phyloP scores from a whole-genome alignment of 2,797 vertebrate species.

The Lacerta viridis region DNA sequence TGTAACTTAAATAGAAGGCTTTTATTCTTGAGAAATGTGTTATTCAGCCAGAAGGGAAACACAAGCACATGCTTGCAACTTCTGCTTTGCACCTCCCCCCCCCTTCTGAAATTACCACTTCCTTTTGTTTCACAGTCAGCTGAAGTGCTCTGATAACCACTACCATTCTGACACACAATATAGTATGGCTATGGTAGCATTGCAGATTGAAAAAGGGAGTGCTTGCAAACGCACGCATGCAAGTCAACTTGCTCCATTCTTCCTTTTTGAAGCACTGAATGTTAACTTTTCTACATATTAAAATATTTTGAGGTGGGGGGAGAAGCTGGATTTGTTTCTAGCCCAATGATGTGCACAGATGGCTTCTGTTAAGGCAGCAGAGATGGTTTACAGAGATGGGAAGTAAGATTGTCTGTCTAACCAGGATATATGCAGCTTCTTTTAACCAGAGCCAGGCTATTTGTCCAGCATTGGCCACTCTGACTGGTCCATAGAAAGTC shows the following conservation, averaged over 20 bases:
- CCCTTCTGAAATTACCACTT: conserved; percentile 17
- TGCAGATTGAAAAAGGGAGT: not conserved
- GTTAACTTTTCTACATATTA: not conserved
- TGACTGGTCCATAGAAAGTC: not conserved
- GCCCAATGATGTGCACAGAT: not conserved
- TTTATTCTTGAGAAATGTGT: not conserved
- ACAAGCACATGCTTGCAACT: not conserved
- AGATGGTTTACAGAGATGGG: not conserved
- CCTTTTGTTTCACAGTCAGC: conserved; percentile 23
- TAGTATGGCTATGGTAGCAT: not conserved
- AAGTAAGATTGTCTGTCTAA: not conserved
- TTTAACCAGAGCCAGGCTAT: not conserved
- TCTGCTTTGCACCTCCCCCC: not conserved
- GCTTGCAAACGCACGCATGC: not conserved
- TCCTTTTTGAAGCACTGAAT: not conserved
- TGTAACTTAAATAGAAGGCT: not conserved
- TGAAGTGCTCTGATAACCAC: conserved; percentile 10
- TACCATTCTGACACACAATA: conserved; percentile 13
- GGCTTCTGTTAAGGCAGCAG: not conserved
- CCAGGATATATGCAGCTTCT: not conserved
- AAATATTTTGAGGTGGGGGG: not conserved
- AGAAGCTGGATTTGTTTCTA: not conserved
- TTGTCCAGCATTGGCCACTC: not conserved
- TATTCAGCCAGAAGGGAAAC: not conserved
- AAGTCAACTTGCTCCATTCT: not conserved